Base-by-base conservation (phyloP, 1,140 invertebrate genomes). In the Drosophila tropicalis region DNA sequence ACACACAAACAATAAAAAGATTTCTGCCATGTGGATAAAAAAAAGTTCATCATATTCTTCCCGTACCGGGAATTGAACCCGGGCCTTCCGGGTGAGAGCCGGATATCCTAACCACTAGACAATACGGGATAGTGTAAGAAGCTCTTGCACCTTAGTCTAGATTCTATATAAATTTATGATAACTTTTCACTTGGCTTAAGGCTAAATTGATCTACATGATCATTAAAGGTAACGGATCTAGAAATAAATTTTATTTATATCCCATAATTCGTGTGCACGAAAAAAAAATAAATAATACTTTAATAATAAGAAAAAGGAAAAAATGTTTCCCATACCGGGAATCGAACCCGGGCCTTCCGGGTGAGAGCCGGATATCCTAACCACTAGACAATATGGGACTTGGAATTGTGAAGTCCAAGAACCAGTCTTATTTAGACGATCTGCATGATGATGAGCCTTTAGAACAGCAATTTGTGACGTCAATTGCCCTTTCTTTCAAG, bases 361-460 rank as follows among this genome's bases (percentile, higher is more conserved):
- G 95, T 96, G 95, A 96, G 94, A 96, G 95, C 95, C 95, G 95
- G 95, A 94, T 96, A 96, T 96, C 95, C 95, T 96, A 96, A 94
- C 95, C 95, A 96, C 95, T 96, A 96, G 95, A 94, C 94, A 93
- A 94, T 94, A 94, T 93, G 93, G 94, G 93, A 93, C 93, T 63
- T 70, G 36, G 12, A 13, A 0, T 3, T 13, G 0, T 13, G 12
- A 0, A 0, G 36, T 12, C 36, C 10, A 13, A 3, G n/a, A 39
- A 3, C 36, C 36, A n/a, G 29, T 29, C 29, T 6, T 5, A 29
- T 29, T 29, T 6, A 29, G 6, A 10, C 34, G 34, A 13, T 13
- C 12, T 39, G 3, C 12, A 39, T 39, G 12, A 5, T 39, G 12
- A 5, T 25, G 3, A 25, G 22, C 22, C 22, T 25, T 25, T 25